These are phyloP conservation scores for Zele albiditarsus DNA, from an alignment of 2,888 invertebrate genomes.

Conservation along the genomic window DNA sequence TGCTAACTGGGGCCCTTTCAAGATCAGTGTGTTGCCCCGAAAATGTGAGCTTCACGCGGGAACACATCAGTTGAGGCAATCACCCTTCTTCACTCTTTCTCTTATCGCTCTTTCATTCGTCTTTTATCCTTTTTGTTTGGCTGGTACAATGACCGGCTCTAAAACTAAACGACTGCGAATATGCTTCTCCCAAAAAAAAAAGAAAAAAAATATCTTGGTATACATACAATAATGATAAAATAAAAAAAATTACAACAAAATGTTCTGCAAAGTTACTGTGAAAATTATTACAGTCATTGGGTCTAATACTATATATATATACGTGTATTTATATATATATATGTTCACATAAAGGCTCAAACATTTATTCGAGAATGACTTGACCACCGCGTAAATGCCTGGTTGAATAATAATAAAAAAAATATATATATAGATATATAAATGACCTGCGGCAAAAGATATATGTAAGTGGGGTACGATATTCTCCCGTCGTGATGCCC, in stretches of 20 bases:
- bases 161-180: slow-evolving; percentile 12
- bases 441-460: slow-evolving; percentile 40
- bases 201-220: too few species aligned
- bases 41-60: background rate
- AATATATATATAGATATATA: slow-evolving; percentile 2
- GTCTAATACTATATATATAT: background rate
- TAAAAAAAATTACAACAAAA: too few species aligned
- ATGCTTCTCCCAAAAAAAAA: background rate
- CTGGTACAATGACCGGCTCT: slow-evolving; percentile 48
- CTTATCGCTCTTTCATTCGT: background rate
- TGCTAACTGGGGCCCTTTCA: slow-evolving; percentile 55
- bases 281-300: slow-evolving; percentile 24
- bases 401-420: background rate
- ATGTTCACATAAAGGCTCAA: slow-evolving; percentile 37
- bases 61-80: background rate
- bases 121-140: slow-evolving; percentile 31
- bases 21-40: background rate
- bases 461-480: slow-evolving; percentile 55
- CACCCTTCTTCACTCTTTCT: background rate
- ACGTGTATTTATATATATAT: slow-evolving; percentile 36
- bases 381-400: slow-evolving; percentile 35
- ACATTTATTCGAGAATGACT: slow-evolving; percentile 41
- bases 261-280: background rate
- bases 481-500: slow-evolving; percentile 66
- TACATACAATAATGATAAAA: background rate